Evolutionary conservation across 2,113 vertebrate genomes (phyloP), one percentile per base, ranked within the genome.

Genomic region (Takifugu bimaculatus): DNA sequence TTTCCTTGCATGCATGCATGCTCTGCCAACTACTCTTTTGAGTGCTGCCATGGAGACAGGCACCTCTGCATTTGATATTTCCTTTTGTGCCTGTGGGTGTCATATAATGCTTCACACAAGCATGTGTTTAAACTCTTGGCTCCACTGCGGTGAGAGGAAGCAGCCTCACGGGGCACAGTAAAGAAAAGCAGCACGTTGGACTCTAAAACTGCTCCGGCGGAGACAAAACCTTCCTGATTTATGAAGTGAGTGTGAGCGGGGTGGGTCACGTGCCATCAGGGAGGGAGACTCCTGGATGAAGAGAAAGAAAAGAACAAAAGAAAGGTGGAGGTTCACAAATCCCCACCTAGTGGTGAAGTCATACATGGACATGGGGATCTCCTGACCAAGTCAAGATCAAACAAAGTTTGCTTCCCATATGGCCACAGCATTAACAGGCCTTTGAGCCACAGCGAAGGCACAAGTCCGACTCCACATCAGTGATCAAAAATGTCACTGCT

Each of bases 1-100:
- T 54, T 65, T 75, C 48, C 54, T 43, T 39, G 53, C 69, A 43
- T 80, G 53, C 74, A 54, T 65, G 72, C 57, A 32, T 74, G 79
- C 64, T 68, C 43, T 68, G 27, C 60, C 60, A 55, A 65, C 45
- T 48, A 7, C 54, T 49, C 60, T 72, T 68, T 63, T 59, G 49
- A 49, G 53, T 56, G 74, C 82, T 81, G 76, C 79, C 76, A 80
- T 85, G 81, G 86, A 75, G 82, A 87, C 81, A 79, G 85, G 85
- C 84, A 83, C 71, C 70, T 80, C 73, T 74, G 73, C 55, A 53
- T 78, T 74, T 11, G 4, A 52, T 25, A 42, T 32, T 42, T 73
- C 70, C 57, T 72, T 81, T 71, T 75, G 65, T 77, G 77, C 74
- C 71, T 62, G 52, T 47, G 60, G 80, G 79, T 77, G 66, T 82